A percentile compares a stretch with the other conserved stretches of the same genome.
phyloP scores from a whole-genome alignment of 2,888 invertebrate genomes.

The Entomobrya multifasciata region DNA sequence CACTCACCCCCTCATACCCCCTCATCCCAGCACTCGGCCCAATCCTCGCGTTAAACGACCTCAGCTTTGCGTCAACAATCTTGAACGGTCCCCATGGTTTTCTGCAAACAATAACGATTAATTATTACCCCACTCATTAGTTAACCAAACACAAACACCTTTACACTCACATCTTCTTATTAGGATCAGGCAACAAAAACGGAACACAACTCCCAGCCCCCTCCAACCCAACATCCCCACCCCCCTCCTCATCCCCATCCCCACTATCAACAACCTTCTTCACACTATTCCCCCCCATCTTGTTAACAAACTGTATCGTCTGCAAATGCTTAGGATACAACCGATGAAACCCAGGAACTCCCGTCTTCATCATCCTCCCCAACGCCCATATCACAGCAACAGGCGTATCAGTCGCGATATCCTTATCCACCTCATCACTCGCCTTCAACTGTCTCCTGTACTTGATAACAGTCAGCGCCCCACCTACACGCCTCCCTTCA shows the following conservation, averaged over 20 bases:
- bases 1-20: slow-evolving; percentile 88
- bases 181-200: slow-evolving; percentile 59
- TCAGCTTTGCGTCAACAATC: slow-evolving; percentile 85
- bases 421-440: slow-evolving; percentile 75
- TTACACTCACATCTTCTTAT: slow-evolving; percentile 40
- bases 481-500: slow-evolving; percentile 81
- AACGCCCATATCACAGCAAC: slow-evolving; percentile 91
- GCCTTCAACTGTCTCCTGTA: slow-evolving; percentile 88
- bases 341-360: slow-evolving; percentile 92
- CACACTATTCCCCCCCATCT: slow-evolving; percentile 79
- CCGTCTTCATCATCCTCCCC: slow-evolving; percentile 86
- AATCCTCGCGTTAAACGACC: slow-evolving; percentile 90
- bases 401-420: slow-evolving; percentile 79
- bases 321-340: slow-evolving; percentile 88
- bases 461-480: slow-evolving; percentile 90
- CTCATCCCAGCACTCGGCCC: slow-evolving; percentile 92
- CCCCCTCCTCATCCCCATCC: background rate
- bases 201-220: slow-evolving; percentile 27
- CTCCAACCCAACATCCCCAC: background rate
- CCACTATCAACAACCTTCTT: background rate
- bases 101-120: slow-evolving; percentile 79
- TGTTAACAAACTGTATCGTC: slow-evolving; percentile 86
- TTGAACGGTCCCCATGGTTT: slow-evolving; percentile 83
- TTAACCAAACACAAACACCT: too few relatives aligned
- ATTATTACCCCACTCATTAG: too few relatives aligned